phyloP scores from a whole-genome alignment of 2,888 invertebrate species.

The Aleiodes alternator region DNA sequence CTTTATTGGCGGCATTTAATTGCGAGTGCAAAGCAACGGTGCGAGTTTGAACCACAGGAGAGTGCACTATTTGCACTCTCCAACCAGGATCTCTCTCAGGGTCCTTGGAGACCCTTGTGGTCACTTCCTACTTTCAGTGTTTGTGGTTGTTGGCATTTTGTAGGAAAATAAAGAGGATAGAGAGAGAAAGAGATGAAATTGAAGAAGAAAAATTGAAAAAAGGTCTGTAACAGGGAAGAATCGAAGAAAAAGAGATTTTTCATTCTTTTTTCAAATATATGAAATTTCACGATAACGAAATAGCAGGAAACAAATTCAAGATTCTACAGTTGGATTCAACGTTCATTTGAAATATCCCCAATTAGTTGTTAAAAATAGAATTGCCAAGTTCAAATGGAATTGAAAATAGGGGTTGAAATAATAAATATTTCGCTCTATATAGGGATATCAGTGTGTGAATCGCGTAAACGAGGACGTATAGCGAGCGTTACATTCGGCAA shows the following conservation, averaged over 20 bases:
- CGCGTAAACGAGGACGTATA: slow-evolving; percentile 46
- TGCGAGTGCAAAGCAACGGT: slow-evolving; percentile 40
- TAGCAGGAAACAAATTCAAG: not conserved
- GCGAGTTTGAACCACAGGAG: slow-evolving; percentile 30
- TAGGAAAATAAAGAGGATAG: slow-evolving; percentile 14
- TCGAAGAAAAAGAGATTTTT: not conserved
- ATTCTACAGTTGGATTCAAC: too few species aligned
- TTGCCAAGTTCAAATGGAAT: not conserved
- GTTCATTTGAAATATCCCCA: not conserved
- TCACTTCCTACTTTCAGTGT: slow-evolving; percentile 33
- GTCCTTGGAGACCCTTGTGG: slow-evolving; percentile 38
- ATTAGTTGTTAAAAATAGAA: slow-evolving; percentile 13
- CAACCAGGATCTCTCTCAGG: slow-evolving; percentile 39
- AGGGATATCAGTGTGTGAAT: slow-evolving; percentile 43
- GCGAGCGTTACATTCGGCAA: slow-evolving; percentile 40
- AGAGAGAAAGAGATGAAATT: not conserved
- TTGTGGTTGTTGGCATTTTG: slow-evolving; percentile 14
- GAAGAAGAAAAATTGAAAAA: slow-evolving; percentile 14
- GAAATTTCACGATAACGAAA: slow-evolving; percentile 11
- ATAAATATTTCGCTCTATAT: slow-evolving; percentile 41
- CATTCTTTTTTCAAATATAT: not conserved
- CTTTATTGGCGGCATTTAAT: slow-evolving; percentile 49
- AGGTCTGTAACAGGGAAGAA: slow-evolving; percentile 7
- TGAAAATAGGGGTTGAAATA: slow-evolving; percentile 33
- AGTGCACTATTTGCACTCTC: slow-evolving; percentile 31